phyloP scores from a whole-genome alignment of 2,113 vertebrate species.

The Egretta garzetta region DNA sequence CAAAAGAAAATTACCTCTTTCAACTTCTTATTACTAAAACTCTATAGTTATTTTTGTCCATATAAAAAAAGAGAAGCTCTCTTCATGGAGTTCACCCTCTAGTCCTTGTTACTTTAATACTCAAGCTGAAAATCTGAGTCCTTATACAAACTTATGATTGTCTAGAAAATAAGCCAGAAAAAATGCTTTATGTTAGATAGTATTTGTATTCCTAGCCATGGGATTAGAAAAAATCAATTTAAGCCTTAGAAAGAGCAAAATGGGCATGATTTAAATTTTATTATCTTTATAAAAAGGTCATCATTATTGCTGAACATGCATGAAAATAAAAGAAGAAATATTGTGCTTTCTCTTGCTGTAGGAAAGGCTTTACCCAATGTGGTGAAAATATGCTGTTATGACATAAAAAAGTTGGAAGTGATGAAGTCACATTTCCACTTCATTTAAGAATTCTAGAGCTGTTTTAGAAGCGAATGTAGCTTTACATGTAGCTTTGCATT shows the following conservation, averaged over 20 bases:
- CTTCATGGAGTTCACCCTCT: not conserved
- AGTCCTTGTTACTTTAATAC: not conserved
- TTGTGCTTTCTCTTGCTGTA: not conserved
- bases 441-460: not conserved
- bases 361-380: not conserved
- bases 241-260: not conserved
- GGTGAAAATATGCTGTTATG: not conserved
- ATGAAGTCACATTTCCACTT: not conserved
- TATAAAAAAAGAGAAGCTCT: not conserved
- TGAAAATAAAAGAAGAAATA: not conserved
- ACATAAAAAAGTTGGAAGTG: not conserved
- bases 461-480: not conserved
- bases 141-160: not conserved
- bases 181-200: not conserved
- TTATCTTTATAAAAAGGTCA: not conserved
- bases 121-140: not conserved
- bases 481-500: not conserved
- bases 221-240: not conserved
- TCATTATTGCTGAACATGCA: not conserved
- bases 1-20: constrained; percentile 12
- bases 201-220: not conserved
- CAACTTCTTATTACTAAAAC: not conserved
- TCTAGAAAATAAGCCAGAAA: not conserved
- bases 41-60: not conserved
- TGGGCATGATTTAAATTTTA: not conserved